phyloP scores from a whole-genome alignment of 2,888 invertebrate genomes.

The Tetranychus piercei region DNA sequence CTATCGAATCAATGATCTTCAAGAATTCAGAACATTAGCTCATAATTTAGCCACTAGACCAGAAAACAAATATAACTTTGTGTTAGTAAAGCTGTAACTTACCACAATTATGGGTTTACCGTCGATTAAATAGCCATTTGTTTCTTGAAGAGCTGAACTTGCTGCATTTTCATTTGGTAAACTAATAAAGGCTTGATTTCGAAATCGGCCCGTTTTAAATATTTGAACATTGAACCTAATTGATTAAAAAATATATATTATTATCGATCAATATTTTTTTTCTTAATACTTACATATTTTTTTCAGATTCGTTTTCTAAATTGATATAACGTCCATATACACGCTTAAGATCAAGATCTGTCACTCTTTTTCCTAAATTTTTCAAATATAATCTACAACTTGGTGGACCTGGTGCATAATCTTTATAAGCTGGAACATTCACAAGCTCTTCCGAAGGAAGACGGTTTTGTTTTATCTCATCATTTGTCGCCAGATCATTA shows the following conservation, averaged over 20 bases:
- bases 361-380: slow-evolving; percentile 63
- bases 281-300: slow-evolving; percentile 3
- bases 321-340: slow-evolving; percentile 22
- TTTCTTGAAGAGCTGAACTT: slow-evolving; percentile 55
- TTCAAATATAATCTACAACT: slow-evolving; percentile 75
- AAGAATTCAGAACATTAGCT: no score
- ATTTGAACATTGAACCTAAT: slow-evolving; percentile 48
- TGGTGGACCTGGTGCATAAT: slow-evolving; percentile 60
- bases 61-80: no score
- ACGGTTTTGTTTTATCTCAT: neutral
- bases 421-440: slow-evolving; percentile 55
- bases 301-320: slow-evolving; percentile 11
- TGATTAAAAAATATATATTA: slow-evolving; percentile 30
- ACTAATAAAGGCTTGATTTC: slow-evolving; percentile 82
- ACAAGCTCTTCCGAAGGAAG: slow-evolving; percentile 42
- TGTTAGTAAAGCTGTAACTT: neutral
- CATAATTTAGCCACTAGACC: no score
- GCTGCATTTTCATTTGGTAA: slow-evolving; percentile 51
- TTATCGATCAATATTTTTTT: neutral
- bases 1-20: no score
- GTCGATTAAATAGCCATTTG: slow-evolving; percentile 67
- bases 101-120: slow-evolving; percentile 71
- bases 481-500: neutral
- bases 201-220: slow-evolving; percentile 89
- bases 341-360: slow-evolving; percentile 35